Evolutionary conservation across 2,797 vertebrate genomes (phyloP), one percentile per base, ranked within the genome.

Genomic region (Lepidocolaptes lacrymiger): DNA sequence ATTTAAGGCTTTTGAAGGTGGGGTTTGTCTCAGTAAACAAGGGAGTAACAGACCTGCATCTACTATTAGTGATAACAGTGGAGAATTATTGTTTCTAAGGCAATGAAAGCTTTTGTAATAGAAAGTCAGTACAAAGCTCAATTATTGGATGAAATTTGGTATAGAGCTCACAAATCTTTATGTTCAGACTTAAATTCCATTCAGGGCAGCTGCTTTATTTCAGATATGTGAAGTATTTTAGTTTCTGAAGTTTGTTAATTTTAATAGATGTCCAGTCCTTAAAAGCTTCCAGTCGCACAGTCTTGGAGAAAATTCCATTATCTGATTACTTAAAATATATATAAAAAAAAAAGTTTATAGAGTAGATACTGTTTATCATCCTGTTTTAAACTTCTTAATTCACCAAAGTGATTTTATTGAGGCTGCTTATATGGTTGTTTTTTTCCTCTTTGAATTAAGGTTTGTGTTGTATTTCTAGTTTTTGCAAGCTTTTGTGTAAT

Each of bases 401-500:
- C 76, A 39, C 34, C 34, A 77, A 90, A 94, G 34, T 85, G 63
- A 30, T 68, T 89, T 68, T 84, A 27, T 84, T 91, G 59, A 8
- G 27, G 39, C 56, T 93, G 19, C 46, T 71, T 85, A 36, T 51
- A 41, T 59, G 7, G 22, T 72, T 15, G 0, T 27, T 76, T 89
- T 76, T 76, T 54, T 85, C 49, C 54, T 83, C 32, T 36, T 58
- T 56, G 61, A 71, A 93, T 79, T 80, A 91, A 91, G 62, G 61
- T 69, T 67, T 55, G 20, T 84, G 36, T 72, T 91, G 30, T 54
- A 51, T 95, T 95, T 75, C n/a, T 21, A 66, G 12, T 32, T 84
- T 95, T 95, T 95, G 74, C 59, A 56, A 63, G 56, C 49, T 81
- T 93, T 93, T 94, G 41, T 83, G 24, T 58, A 79, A 62, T 56